These are phyloP conservation scores for Pollenia labialis DNA, from an alignment of 2,888 invertebrate species.

Conservation along the genomic window DNA sequence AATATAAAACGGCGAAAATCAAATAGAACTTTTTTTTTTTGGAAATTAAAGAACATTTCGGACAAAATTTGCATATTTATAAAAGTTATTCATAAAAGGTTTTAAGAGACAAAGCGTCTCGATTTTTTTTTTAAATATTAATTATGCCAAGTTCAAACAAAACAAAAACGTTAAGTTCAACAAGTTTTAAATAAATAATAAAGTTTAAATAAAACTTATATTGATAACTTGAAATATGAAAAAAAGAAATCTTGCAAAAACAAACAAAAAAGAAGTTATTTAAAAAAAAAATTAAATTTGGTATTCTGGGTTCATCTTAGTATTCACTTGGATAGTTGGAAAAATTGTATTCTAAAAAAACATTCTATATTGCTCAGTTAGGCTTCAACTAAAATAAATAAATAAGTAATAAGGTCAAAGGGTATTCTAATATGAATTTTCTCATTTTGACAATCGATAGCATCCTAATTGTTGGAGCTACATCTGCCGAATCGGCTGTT, in stretches of 20 bases:
- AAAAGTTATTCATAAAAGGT: constrained; percentile 68
- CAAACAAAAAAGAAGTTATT: not conserved
- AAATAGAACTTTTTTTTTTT: constrained; percentile 72
- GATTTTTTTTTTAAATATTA: constrained; percentile 24
- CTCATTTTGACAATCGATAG: too few species aligned
- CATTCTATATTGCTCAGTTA: too few species aligned
- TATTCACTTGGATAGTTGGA: too few species aligned
- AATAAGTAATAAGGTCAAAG: too few species aligned
- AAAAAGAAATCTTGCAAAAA: not conserved
- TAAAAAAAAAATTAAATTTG: not conserved
- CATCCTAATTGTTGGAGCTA: too few species aligned
- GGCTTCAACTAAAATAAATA: too few species aligned
- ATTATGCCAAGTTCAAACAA: constrained; percentile 68
- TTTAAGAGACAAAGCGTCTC: constrained; percentile 69
- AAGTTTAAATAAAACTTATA: constrained; percentile 2
- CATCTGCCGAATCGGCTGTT: too few species aligned
- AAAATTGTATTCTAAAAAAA: too few species aligned
- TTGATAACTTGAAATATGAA: not conserved
- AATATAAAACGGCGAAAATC: constrained; percentile 73
- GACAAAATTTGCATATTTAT: constrained; percentile 79
- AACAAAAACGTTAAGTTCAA: constrained; percentile 31
- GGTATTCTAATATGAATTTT: too few species aligned
- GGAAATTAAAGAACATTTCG: constrained; percentile 68
- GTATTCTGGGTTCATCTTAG: too few species aligned
- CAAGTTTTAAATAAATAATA: constrained; percentile 50